These are phyloP conservation scores for Galerucella pusilla DNA, from an alignment of 2,888 invertebrate species.

Conservation along the genomic window DNA sequence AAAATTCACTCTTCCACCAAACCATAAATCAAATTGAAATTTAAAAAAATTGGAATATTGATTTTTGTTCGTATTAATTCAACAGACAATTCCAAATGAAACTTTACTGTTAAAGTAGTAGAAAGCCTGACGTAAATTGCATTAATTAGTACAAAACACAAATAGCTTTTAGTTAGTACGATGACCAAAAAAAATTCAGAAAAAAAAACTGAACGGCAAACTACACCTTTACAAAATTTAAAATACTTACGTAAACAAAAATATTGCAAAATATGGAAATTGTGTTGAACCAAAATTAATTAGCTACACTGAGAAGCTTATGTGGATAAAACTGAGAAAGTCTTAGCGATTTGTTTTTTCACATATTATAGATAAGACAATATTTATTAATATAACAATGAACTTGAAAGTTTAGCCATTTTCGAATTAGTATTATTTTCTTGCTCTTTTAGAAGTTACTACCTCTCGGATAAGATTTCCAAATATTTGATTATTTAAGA, in stretches of 20 bases:
- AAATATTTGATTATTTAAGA: too few relatives aligned
- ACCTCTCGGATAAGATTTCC: too few relatives aligned
- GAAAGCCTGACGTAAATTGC: not conserved
- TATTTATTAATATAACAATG: too few relatives aligned
- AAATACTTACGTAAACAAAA: conserved; percentile 33
- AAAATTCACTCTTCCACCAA: too few relatives aligned
- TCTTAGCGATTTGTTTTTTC: not conserved
- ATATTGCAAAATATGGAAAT: conserved; percentile 25
- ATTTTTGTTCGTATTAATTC: too few relatives aligned
- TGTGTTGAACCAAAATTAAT: conserved; percentile 25
- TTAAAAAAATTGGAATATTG: too few relatives aligned
- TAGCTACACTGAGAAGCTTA: conserved; percentile 27
- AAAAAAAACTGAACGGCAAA: conserved; percentile 9
- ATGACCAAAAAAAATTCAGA: conserved; percentile 16
- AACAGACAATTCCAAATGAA: too few relatives aligned
- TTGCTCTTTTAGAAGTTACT: too few relatives aligned
- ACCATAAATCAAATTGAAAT: too few relatives aligned
- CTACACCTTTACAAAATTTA: conserved; percentile 9
- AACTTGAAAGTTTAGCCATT: too few relatives aligned
- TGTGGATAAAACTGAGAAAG: conserved; percentile 1
- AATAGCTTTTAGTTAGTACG: conserved; percentile 6
- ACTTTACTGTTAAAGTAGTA: not conserved
- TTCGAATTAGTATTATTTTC: too few relatives aligned
- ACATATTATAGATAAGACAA: not conserved
- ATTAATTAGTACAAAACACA: not conserved